Evolutionary conservation across 2,888 invertebrate species (phyloP), one percentile per base, ranked within the genome.

Genomic region (Neoaliturus tenellus): DNA sequence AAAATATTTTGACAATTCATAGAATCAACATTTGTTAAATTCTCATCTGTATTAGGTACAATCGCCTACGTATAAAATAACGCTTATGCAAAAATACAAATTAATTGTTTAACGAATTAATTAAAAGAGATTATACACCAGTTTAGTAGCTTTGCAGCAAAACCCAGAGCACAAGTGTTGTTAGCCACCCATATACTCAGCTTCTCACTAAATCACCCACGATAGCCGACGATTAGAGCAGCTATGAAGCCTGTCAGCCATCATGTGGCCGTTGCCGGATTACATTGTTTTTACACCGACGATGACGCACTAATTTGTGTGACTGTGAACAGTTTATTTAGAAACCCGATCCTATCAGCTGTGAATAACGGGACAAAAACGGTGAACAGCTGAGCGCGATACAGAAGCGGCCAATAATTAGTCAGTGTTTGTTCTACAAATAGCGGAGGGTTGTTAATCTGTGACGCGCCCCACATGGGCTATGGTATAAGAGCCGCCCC

Each of bases 381-480:
- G 20, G 44, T n/a, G 41, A 75, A 44, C 75, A 75, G 75, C 75
- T 75, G 75, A 75, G 75, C 75, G 28, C 3, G 35, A 69, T 39
- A 69, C 69, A 69, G 69, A 69, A 69, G 69, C 71, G 31, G 75
- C 75, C 75, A 75, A 75, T 75, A 75, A 75, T 75, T 75, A 75
- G 75, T 41, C 44, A 75, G 44, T 75, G 75, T 75, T 75, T 75
- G 75, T 75, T 75, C 44, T 75, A 75, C 75, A 75, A 75, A 75
- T 75, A 75, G 48, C 35, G 69, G 39, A 31, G 39, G 69, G 67
- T 25, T 28, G 67, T 5, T 67, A 67, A 67, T 67, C 67, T 67
- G 67, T 69, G 69, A 69, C 69, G 39, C 17, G 35, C 5, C 39
- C 39, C 69, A 69, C 69, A 69, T 69, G 69, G 69, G 25, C n/a